These are phyloP conservation scores for Dascillus cervinus DNA, from an alignment of 2,888 invertebrate species.

Conservation along the genomic window DNA sequence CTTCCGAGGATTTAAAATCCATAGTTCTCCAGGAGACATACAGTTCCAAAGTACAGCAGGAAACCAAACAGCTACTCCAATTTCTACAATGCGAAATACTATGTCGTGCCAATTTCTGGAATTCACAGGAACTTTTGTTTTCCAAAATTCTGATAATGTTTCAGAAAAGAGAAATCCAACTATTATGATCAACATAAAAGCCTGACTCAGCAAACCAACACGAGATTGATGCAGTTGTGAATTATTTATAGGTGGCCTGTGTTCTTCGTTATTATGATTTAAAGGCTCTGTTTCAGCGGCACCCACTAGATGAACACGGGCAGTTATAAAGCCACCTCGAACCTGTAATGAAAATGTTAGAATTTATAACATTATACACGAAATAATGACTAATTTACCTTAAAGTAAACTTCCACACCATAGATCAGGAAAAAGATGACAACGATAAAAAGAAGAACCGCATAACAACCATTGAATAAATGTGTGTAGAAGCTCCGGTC, in stretches of 20 bases:
- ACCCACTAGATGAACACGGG: constrained; percentile 36
- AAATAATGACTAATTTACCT: constrained; percentile 48
- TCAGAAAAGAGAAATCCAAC: constrained; percentile 86
- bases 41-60: constrained; percentile 95
- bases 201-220: constrained; percentile 81
- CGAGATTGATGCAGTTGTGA: constrained; percentile 89
- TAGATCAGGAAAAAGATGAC: constrained; percentile 90
- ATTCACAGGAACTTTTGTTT: constrained; percentile 77
- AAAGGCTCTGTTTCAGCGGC: constrained; percentile 23
- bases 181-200: constrained; percentile 82
- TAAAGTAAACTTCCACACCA: constrained; percentile 90
- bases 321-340: constrained; percentile 74
- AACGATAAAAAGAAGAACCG: constrained; percentile 81
- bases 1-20: constrained; percentile 88
- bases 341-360: constrained; percentile 45
- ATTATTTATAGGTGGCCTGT: constrained; percentile 54
- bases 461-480: constrained; percentile 88
- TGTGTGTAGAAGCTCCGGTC: constrained; percentile 70
- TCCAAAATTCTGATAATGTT: constrained; percentile 88
- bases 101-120: constrained; percentile 90
- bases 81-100: constrained; percentile 83
- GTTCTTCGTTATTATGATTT: constrained; percentile 19
- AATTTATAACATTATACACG: not conserved
- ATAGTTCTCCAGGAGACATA: constrained; percentile 86
- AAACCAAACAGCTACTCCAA: constrained; percentile 91